phyloP scores from a whole-genome alignment of 2,797 vertebrate genomes.

The Melanotaenia boesemani region DNA sequence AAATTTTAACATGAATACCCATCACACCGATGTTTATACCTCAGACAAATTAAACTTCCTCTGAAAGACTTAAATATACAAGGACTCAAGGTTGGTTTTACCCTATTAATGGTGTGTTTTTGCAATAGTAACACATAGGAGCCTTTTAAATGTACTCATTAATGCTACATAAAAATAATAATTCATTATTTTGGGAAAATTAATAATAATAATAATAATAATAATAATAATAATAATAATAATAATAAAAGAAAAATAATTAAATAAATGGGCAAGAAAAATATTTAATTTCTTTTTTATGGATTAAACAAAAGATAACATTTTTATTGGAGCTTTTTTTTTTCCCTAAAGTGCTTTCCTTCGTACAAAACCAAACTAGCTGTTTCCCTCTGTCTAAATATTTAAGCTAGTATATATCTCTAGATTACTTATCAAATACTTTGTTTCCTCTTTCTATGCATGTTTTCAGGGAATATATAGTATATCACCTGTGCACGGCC shows the following conservation, averaged over 20 bases:
- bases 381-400: not conserved
- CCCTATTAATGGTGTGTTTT: too few relatives aligned
- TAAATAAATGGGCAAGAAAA: too few relatives aligned
- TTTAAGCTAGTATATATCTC: too few relatives aligned
- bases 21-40: conserved; percentile 33
- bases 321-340: not conserved
- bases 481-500: not conserved
- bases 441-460: not conserved
- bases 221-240: too few relatives aligned
- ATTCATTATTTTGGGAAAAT: conserved; percentile 1
- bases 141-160: not conserved
- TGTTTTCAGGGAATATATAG: not conserved
- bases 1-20: conserved; percentile 4
- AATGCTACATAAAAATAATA: not conserved
- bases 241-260: too few relatives aligned
- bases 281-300: not conserved
- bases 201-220: too few relatives aligned
- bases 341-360: not conserved
- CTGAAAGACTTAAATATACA: not conserved
- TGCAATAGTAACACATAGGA: too few relatives aligned
- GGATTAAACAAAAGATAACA: not conserved
- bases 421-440: too few relatives aligned
- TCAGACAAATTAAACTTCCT: conserved; percentile 62
- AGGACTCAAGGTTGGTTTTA: too few relatives aligned
- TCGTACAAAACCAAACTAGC: not conserved